These are phyloP conservation scores for Neopelma chrysocephalum DNA, from an alignment of 2,797 vertebrate genomes.

Conservation along the genomic window DNA sequence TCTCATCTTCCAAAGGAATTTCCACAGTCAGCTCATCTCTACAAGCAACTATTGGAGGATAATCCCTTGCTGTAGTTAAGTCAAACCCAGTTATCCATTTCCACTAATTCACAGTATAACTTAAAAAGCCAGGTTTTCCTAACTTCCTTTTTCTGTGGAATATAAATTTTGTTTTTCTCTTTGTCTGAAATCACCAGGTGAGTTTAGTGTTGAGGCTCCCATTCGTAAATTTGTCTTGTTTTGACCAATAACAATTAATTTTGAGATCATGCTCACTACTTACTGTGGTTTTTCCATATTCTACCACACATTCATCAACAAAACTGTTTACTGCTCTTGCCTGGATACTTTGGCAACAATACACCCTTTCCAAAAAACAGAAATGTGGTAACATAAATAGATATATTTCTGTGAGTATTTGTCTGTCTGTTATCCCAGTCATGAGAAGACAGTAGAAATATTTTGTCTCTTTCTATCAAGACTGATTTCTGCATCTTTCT, in stretches of 20 bases:
- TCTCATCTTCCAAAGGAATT: neutral
- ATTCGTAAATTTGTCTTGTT: neutral
- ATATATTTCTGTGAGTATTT: neutral
- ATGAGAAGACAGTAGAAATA: neutral
- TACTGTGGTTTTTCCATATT: neutral
- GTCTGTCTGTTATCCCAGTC: neutral
- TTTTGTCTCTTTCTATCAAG: neutral
- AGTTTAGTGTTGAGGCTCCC: neutral
- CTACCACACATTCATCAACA: neutral
- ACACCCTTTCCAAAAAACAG: neutral
- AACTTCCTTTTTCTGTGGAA: neutral
- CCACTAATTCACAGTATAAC: neutral
- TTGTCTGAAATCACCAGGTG: neutral
- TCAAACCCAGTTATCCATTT: neutral
- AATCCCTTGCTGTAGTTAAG: neutral
- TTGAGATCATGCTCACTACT: neutral
- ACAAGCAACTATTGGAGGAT: neutral
- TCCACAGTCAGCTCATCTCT: neutral
- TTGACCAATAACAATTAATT: neutral
- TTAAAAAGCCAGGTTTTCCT: neutral
- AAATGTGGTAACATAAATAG: neutral
- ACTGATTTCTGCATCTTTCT: neutral
- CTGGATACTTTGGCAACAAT: neutral
- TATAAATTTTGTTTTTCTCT: neutral
- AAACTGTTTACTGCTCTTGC: neutral